phyloP scores from a whole-genome alignment of 2,888 invertebrate species.

The Mythimna loreyi region DNA sequence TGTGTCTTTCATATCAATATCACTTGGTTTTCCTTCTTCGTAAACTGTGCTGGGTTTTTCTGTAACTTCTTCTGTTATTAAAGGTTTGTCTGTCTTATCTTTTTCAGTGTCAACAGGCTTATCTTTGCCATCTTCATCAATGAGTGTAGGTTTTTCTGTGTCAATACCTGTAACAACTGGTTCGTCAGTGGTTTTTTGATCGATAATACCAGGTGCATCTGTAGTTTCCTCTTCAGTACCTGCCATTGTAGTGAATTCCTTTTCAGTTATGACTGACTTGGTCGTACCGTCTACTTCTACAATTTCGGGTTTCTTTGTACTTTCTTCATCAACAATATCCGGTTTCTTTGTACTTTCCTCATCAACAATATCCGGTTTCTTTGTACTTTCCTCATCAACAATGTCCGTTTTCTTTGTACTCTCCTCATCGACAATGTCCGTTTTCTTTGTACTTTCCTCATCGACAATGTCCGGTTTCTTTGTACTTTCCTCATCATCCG shows the following conservation, averaged over 20 bases:
- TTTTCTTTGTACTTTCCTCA: conserved; percentile 5
- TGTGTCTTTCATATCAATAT: conserved; percentile 3
- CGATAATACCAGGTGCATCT: conserved; percentile 5
- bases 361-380: not conserved
- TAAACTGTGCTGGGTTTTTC: conserved; percentile 8
- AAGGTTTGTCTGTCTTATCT: conserved; percentile 12
- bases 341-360: not conserved
- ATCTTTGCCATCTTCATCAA: conserved; percentile 23
- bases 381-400: conserved; percentile 9
- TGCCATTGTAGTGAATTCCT: conserved; percentile 8
- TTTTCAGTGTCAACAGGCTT: conserved; percentile 35
- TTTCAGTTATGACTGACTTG: conserved; percentile 9
- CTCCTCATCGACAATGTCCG: not conserved
- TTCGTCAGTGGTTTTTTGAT: conserved; percentile 21
- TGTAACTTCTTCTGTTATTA: not conserved
- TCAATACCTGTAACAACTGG: conserved; percentile 4
- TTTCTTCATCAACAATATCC: not conserved
- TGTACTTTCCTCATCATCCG: conserved; percentile 27
- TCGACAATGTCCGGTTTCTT: not conserved
- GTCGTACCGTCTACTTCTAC: conserved; percentile 17
- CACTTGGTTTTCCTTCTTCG: conserved; percentile 20
- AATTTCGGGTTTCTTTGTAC: conserved; percentile 24
- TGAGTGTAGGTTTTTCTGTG: conserved; percentile 21
- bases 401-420: conserved; percentile 5
- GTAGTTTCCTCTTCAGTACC: conserved; percentile 28